phyloP scores from a whole-genome alignment of 2,113 vertebrate genomes.

The Panthera leo region DNA sequence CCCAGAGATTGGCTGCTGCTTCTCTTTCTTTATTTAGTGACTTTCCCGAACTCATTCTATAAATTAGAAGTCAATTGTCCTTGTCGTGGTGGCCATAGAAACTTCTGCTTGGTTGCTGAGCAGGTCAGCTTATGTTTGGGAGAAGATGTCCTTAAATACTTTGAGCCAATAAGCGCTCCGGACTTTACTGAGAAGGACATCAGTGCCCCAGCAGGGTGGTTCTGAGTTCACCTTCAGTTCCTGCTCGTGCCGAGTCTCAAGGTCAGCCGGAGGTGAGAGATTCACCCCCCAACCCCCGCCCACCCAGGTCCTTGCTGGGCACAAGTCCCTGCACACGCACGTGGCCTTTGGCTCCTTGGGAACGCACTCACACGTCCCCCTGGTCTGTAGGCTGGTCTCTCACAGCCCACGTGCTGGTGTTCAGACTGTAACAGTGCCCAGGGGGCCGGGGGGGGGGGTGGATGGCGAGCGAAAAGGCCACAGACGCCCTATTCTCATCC shows the following conservation, averaged over 20 bases:
- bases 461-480: too few species aligned
- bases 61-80: not conserved
- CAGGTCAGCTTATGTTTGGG: not conserved
- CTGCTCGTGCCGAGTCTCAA: not conserved
- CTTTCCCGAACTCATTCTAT: not conserved
- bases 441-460: not conserved
- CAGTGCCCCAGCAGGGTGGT: too few species aligned
- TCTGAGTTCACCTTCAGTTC: not conserved
- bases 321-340: accelerated
- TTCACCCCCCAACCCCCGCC: too few species aligned
- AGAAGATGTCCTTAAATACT: not conserved
- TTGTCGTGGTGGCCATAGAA: not conserved
- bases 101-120: not conserved
- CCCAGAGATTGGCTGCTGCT: not conserved
- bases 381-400: not conserved
- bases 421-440: too few species aligned
- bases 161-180: not conserved
- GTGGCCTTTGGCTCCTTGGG: not conserved
- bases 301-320: not conserved
- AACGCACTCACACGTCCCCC: not conserved
- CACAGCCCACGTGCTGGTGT: too few species aligned
- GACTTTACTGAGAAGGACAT: not conserved
- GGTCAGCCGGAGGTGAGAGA: not conserved
- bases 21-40: not conserved
- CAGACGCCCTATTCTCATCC: not conserved